Base-by-base conservation (phyloP, 2,113 vertebrate genomes). In the Baryphthengus martii region DNA sequence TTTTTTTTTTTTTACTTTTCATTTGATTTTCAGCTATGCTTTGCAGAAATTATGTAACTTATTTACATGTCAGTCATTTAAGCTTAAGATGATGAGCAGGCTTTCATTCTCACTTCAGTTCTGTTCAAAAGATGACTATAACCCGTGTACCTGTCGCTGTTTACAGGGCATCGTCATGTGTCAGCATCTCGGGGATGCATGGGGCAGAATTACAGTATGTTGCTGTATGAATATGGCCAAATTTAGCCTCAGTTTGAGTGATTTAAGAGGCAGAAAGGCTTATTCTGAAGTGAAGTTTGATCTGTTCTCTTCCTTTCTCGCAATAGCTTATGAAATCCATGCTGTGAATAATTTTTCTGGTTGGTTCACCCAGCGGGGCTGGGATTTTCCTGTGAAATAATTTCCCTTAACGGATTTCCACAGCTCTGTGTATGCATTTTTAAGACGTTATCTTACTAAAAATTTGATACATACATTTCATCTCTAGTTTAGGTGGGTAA, bases 111-210 rank as follows among this genome's bases (percentile, higher is more conserved):
- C 20, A 26, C 45, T 75, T 72, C 3, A 29, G 31, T 75, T 72
- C 42, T 1, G 0, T 35, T 59, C 47, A 11, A 28, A 74, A 87
- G 40, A 6, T 37, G 39, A 67, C 23, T 17, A 20, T 67, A 18
- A 53, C 13, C 11, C 14, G 4, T 18, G 17, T 44, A 5, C 14
- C n/a, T 49, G 14, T 56, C 45, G 58, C 62, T 61, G 13, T 23
- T 76, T 3, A 13, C 40, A n/a, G 66, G 4, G 37, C 5, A 0
- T 5, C 44, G 21, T 16, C 3, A 7, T 11, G 6, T 21, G 29
- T 29, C 33, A 33, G 24, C 53, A 23, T 17, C 11, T 71, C 73
- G 82, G 61, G 67, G 75, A 56, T 19, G 25, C n/a, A 5, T 6
- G 18, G 11, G 39, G 35, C 11, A 85, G 42, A 50, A 59, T 33